A percentile compares a stretch with the other conserved stretches of the same genome.
phyloP scores from a whole-genome alignment of 2,888 invertebrate genomes.

The Lycocerus yunnanus region DNA sequence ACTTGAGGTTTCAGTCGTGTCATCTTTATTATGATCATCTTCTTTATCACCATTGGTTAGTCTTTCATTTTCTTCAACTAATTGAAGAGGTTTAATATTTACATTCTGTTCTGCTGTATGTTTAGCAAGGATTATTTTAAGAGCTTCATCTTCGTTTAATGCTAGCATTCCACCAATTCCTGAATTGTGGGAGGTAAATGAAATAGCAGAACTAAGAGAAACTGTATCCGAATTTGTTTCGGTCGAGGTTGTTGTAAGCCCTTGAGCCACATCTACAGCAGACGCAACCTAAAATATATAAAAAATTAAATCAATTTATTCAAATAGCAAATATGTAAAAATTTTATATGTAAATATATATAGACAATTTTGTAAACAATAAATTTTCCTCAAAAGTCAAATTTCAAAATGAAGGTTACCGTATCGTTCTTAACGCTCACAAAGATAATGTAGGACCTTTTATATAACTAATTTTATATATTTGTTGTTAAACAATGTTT shows the following conservation, averaged over 20 bases:
- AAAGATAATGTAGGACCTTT: too few relatives aligned
- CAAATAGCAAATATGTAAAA: background rate
- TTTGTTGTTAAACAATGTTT: too few relatives aligned
- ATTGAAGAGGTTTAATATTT: background rate
- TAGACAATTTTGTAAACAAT: background rate
- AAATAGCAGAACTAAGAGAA: constrained; percentile 52
- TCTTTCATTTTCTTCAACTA: background rate
- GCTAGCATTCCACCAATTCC: constrained; percentile 59
- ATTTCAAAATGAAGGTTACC: too few relatives aligned
- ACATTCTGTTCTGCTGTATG: constrained; percentile 42
- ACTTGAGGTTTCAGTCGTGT: constrained; percentile 35
- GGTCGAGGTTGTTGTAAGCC: constrained; percentile 43
- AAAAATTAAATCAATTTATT: background rate
- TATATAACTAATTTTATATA: too few relatives aligned
- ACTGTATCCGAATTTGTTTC: constrained; percentile 47
- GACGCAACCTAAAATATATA: constrained; percentile 60
- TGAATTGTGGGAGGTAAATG: constrained; percentile 56
- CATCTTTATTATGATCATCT: constrained; percentile 20
- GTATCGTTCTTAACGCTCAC: too few relatives aligned
- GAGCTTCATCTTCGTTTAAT: constrained; percentile 72
- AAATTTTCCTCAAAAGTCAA: too few relatives aligned
- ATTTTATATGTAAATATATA: too few relatives aligned
- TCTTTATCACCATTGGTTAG: constrained; percentile 1
- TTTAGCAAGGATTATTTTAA: constrained; percentile 69
- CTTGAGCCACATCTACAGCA: constrained; percentile 78